Conservation (phyloP, 2,888 invertebrate genomes). For the Drosophila mulleri region DNA sequence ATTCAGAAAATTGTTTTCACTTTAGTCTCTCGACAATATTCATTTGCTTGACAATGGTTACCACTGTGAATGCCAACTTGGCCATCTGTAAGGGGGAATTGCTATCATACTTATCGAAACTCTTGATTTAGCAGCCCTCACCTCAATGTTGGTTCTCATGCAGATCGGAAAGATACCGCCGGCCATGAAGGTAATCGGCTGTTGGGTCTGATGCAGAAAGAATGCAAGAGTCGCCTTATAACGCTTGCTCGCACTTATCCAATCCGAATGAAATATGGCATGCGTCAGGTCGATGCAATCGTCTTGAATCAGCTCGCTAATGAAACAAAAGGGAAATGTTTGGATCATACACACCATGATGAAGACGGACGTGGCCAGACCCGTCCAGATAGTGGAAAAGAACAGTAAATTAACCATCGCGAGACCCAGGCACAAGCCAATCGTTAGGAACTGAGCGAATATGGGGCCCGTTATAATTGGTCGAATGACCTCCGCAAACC, state of each 20-base stretch:
- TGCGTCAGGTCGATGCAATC: conserved; percentile 32
- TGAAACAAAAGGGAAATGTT: conserved; percentile 59
- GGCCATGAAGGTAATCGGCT: conserved; percentile 43
- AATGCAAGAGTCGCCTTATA: conserved; percentile 41
- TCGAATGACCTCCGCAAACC: conserved; percentile 36
- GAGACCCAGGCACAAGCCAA: conserved; percentile 50
- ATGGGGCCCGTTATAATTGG: conserved; percentile 47
- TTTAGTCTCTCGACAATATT: conserved; percentile 45
- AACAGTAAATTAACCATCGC: conserved; percentile 52
- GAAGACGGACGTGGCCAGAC: conserved; percentile 27
- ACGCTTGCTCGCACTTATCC: conserved; percentile 39
- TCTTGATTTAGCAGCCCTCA: conserved; percentile 8
- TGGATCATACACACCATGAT: conserved; percentile 30
- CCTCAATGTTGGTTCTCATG: conserved; percentile 50
- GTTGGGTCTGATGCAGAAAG: conserved; percentile 43
- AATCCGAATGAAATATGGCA: conserved; percentile 55
- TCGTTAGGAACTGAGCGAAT: conserved; percentile 51
- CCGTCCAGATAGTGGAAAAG: conserved; percentile 42
- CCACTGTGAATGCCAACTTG: conserved; percentile 60
- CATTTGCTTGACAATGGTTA: conserved; percentile 54
- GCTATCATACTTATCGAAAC: not conserved
- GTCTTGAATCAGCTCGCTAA: conserved; percentile 41
- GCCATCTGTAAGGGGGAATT: conserved; percentile 38
- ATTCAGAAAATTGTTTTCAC: not conserved
- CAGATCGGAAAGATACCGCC: conserved; percentile 47